Evolutionary conservation across 2,797 vertebrate genomes (phyloP).

Genomic region (Chelonia mydas): DNA sequence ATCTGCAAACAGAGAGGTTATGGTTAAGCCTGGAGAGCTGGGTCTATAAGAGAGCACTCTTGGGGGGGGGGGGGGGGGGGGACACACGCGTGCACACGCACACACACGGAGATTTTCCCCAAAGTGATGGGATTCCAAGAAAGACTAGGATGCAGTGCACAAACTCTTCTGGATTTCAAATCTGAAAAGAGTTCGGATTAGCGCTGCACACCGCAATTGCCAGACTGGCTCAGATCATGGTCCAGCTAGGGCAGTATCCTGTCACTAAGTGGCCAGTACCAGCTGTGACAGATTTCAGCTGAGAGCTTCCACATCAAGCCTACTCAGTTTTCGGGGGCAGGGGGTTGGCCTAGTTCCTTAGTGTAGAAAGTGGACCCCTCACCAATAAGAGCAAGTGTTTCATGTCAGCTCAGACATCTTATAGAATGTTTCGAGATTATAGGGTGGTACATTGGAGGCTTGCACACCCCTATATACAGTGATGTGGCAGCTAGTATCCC

Average conservation of each 20-base stretch:
- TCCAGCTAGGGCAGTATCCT: rapidly evolving
- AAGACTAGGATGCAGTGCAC: background rate
- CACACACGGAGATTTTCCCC: rapidly evolving
- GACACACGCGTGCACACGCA: too few relatives aligned
- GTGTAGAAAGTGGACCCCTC: background rate
- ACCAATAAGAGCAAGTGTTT: background rate
- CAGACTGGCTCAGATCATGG: background rate
- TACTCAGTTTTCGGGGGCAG: rapidly evolving
- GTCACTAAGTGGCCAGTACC: background rate
- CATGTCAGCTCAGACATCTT: background rate
- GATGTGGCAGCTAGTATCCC: background rate
- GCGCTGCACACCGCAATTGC: background rate
- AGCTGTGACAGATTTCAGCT: background rate
- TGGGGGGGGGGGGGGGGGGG: too few relatives aligned
- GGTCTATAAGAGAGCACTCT: background rate
- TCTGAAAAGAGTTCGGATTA: background rate
- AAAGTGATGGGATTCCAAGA: background rate
- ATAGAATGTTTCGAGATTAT: background rate
- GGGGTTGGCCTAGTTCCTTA: background rate
- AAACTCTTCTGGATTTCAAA: background rate
- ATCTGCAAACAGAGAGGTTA: constrained; percentile 70
- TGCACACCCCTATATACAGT: background rate
- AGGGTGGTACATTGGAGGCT: background rate
- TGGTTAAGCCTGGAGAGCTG: background rate
- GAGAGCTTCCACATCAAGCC: background rate